These are phyloP conservation scores for Buathra laborator DNA, from an alignment of 2,888 invertebrate species.

Conservation along the genomic window DNA sequence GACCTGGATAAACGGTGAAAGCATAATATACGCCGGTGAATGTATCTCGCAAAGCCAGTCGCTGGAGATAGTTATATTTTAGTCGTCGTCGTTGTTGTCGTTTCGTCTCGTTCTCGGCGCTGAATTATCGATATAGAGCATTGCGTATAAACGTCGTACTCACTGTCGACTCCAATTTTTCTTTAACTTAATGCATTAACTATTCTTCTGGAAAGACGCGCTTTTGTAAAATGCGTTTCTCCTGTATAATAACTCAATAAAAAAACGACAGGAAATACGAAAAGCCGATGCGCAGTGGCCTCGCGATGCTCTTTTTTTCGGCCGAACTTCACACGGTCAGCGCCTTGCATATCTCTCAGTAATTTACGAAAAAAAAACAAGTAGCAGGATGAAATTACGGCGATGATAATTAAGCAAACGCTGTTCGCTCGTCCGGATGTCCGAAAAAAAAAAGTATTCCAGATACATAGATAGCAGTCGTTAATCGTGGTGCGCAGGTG, in stretches of 20 bases:
- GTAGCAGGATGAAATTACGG: background rate
- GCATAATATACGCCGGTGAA: slow-evolving; percentile 65
- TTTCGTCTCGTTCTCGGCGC: too few relatives aligned
- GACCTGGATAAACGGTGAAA: slow-evolving; percentile 70
- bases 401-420: slow-evolving; percentile 17
- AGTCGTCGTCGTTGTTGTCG: slow-evolving; percentile 2
- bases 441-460: slow-evolving; percentile 38
- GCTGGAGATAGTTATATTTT: slow-evolving; percentile 34
- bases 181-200: too few relatives aligned
- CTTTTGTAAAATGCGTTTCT: too few relatives aligned
- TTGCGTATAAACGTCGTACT: background rate
- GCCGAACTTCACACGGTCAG: slow-evolving; percentile 45
- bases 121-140: background rate
- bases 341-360: slow-evolving; percentile 35
- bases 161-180: background rate
- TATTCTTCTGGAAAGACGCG: too few relatives aligned
- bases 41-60: slow-evolving; percentile 49
- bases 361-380: slow-evolving; percentile 19
- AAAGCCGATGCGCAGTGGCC: background rate
- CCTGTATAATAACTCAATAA: too few relatives aligned
- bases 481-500: slow-evolving; percentile 48
- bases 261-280: slow-evolving; percentile 40
- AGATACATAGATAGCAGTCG: slow-evolving; percentile 61
- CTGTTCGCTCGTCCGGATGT: slow-evolving; percentile 41
- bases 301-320: slow-evolving; percentile 33